These are phyloP conservation scores for Nemopilema nomurai DNA, from an alignment of 30 jellyfish, hydroid and myxozoan genomes.

Conservation along the genomic window DNA sequence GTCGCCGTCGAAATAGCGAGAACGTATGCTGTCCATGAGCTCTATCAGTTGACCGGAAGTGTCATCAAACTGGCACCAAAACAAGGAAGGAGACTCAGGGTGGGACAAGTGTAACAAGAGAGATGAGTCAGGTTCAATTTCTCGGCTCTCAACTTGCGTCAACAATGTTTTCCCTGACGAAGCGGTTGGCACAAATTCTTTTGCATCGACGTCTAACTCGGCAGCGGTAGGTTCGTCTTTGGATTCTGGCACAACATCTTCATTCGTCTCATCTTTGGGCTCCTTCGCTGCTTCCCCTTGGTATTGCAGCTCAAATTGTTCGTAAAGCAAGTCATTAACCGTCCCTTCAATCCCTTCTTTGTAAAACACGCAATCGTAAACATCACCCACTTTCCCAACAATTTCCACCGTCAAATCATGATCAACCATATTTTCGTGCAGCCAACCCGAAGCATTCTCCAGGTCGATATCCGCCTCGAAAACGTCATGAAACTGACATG, in stretches of 20 bases:
- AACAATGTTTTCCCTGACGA: background rate
- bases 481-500: slow-evolving; percentile 75
- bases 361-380: slow-evolving; percentile 29
- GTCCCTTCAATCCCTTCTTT: slow-evolving; percentile 2
- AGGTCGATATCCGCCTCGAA: slow-evolving; percentile 62
- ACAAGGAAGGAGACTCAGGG: slow-evolving; percentile 35
- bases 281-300: background rate
- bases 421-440: slow-evolving; percentile 55
- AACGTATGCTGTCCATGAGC: slow-evolving; percentile 32
- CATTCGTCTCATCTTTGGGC: background rate
- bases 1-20: background rate
- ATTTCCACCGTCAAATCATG: slow-evolving; percentile 34
- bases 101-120: slow-evolving; percentile 45
- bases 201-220: slow-evolving; percentile 3
- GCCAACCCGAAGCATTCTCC: slow-evolving; percentile 44
- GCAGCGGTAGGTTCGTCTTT: background rate
- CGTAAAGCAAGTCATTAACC: slow-evolving; percentile 27
- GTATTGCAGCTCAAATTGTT: slow-evolving; percentile 10
- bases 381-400: slow-evolving; percentile 43
- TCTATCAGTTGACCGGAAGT: slow-evolving; percentile 28
- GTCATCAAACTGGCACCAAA: slow-evolving; percentile 63
- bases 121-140: background rate
- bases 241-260: background rate
- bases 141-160: background rate
- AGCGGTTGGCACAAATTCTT: slow-evolving; percentile 5